Percentiles rank a stretch among this genome's conserved stretches.
phyloP scores from a whole-genome alignment of 2,888 invertebrate species.

The Agriopis aurantiaria region DNA sequence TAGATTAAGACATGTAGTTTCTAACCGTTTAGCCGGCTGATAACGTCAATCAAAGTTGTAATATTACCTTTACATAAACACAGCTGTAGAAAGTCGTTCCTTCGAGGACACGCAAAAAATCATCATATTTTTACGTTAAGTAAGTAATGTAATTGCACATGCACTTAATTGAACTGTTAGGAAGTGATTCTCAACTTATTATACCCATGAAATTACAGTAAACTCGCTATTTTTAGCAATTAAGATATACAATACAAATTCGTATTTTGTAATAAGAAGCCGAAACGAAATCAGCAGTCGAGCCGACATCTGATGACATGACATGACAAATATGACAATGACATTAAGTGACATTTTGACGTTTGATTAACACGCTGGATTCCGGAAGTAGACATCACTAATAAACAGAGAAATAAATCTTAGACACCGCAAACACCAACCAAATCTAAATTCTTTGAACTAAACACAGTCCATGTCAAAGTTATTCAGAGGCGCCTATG shows the following conservation, averaged over 20 bases:
- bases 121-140: constrained; percentile 59
- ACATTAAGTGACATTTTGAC: not conserved
- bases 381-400: not conserved
- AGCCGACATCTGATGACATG: constrained; percentile 1
- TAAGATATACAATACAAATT: not conserved
- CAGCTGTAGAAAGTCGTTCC: constrained; percentile 65
- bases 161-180: not conserved
- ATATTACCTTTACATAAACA: constrained; percentile 75
- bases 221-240: constrained; percentile 16
- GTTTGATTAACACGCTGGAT: constrained; percentile 9
- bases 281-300: not conserved
- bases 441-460: too few relatives aligned
- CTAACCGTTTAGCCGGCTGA: constrained; percentile 26
- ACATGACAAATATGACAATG: not conserved
- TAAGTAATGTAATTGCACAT: constrained; percentile 24
- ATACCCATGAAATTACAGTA: constrained; percentile 12
- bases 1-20: constrained; percentile 3
- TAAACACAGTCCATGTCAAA: too few relatives aligned
- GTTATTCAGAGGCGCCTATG: too few relatives aligned
- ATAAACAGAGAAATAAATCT: too few relatives aligned
- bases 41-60: constrained; percentile 13
- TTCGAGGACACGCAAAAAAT: constrained; percentile 49
- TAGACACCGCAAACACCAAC: too few relatives aligned
- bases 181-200: constrained; percentile 16
- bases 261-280: constrained; percentile 8